Base-by-base conservation (phyloP, 2,797 vertebrate species). In the Lateolabrax maculatus region DNA sequence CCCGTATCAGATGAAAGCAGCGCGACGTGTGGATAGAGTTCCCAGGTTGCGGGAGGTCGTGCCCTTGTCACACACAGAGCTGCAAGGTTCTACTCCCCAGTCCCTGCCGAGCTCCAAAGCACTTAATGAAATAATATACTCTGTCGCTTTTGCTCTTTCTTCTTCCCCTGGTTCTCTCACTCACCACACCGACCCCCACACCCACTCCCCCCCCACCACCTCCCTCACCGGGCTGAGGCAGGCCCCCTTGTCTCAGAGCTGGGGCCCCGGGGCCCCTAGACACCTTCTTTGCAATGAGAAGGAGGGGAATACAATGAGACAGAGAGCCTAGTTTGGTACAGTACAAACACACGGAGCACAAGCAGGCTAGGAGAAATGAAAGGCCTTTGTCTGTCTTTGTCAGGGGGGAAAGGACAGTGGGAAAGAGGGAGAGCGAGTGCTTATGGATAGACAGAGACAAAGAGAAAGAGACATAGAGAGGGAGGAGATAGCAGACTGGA, bases 41-140 rank as follows among this genome's bases (percentile, higher is more conserved):
- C 90, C 89, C 90, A 96, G 96, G 95, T 97, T 97, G 96, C 94
- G 95, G 95, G 94, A 96, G 97, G 97, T 97, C 94, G 6, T 90
- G 96, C 96, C 97, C 97, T 97, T 96, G 96, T 96, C 96, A 96
- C 95, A 97, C 95, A 97, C 95, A 96, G 96, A 96, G 96, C 95
- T 92, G 95, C 93, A 83, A 96, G 94, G 94, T 97, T 96, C 97
- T 89, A 95, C 95, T 94, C 94, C 95, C 90, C 96, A 95, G 96
- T 97, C 95, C 95, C 94, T 73, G 92, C 91, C 92, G 84, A 88
- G 92, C 92, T 92, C 71, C 95, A 96, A 96, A 97, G 95, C 96
- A 97, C 96, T 97, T 97, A 96, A 97, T 98, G 96, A 98, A 98
- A 98, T 98, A 97, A 98, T 97, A 96, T 95, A 97, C 95, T 95